A percentile compares a stretch with the other conserved stretches of the same genome.
Conservation (phyloP, 2,888 invertebrate species). For the Leptura quadrifasciata region DNA sequence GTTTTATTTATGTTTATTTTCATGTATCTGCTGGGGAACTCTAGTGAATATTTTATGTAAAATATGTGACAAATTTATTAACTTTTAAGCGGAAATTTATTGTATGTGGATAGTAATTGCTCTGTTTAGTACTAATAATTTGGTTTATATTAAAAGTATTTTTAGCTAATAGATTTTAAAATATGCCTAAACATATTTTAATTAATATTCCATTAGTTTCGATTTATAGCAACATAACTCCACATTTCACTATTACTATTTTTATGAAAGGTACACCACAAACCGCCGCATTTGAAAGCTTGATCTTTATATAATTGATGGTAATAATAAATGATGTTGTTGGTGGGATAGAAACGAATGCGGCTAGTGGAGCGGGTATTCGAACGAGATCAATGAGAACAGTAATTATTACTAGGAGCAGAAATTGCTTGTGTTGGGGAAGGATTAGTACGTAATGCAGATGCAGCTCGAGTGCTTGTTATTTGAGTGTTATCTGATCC, state of each 20-base stretch:
- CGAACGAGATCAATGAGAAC: no score
- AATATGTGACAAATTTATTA: background rate
- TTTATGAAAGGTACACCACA: no score
- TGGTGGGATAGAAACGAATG: no score
- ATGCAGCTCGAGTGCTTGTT: no score
- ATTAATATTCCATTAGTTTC: background rate
- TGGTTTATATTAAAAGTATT: background rate
- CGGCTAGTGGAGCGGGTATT: no score
- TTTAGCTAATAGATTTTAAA: background rate
- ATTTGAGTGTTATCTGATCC: no score
- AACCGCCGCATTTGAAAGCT: no score
- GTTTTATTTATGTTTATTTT: slow-evolving; percentile 4
- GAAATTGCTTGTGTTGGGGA: no score
- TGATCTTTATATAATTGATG: no score
- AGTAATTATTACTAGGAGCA: no score
- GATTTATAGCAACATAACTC: background rate
- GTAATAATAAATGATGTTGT: no score
- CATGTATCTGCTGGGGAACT: background rate
- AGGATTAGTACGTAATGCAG: no score
- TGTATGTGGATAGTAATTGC: background rate
- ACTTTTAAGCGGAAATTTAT: background rate
- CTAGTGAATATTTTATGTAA: background rate
- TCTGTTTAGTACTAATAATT: background rate
- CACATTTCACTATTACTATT: background rate
- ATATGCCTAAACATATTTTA: background rate